Base-by-base conservation (phyloP, 2,888 invertebrate species). In the Agrochola lota region DNA sequence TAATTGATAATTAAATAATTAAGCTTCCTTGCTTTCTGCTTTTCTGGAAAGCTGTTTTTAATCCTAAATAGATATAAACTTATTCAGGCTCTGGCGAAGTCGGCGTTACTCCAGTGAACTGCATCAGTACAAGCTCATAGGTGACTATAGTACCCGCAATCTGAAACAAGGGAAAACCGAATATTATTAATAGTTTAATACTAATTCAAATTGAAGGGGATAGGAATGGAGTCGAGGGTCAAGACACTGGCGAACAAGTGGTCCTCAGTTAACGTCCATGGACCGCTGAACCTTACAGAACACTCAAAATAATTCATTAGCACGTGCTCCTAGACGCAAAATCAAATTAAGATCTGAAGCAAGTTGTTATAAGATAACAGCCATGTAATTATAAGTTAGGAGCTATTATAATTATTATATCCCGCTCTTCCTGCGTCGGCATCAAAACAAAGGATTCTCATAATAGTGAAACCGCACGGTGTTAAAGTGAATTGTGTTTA, bases 111-210 rank as follows among this genome's bases (percentile, higher is more conserved):
- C 93, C 92, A 0, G 92, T 90, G 46, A 97, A 96, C 88, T 97
- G 97, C 83, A 97, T 91, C 66, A 97, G 88, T 0, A 97, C 97
- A 6, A 97, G 90, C 87, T 97, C 97, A 23, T 91, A 91, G 0
- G 91, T 91, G 0, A 91, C 80, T 74, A 91, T 89, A 0, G 91
- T 90, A 0, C 86, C 91, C 0, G 91, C 90, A 63, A 91, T 87
- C 90, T 91, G 87, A 26, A 85, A 86, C 66, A 80, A 69, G 72
- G 12, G 67, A 35, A 60, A 59, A 2, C 17, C 17, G 26, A 60
- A 17, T 26, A 15, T 59, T 59, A 20, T 8, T 52, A 8, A 52
- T 52, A 52, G 8, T 20, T 52, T 52, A 20, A 52, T 20, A 52
- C 17, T 52, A 52, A 52, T 52, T 20, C 20, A 52, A 20, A 52